These are phyloP conservation scores for Trachymyrmex septentrionalis DNA, from an alignment of 1,140 invertebrate genomes.

Conservation along the genomic window DNA sequence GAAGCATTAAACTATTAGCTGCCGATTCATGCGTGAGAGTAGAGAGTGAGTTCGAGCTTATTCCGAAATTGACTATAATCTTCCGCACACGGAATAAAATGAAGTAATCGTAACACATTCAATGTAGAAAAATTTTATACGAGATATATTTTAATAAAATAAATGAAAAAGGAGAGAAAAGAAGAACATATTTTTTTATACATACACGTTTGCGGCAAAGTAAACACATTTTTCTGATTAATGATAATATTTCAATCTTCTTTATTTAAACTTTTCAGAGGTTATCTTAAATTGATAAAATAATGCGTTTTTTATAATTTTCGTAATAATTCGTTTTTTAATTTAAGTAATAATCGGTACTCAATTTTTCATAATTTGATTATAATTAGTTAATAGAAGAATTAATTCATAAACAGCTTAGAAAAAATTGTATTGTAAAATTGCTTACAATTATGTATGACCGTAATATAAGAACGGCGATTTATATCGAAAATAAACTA, in stretches of 20 bases:
- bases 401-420: neutral
- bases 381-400: neutral
- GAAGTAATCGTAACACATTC: neutral
- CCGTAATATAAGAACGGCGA: neutral
- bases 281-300: neutral
- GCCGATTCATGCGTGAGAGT: slow-evolving; percentile 66
- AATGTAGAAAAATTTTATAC: neutral
- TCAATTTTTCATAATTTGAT: neutral
- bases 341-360: neutral
- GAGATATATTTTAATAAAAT: neutral
- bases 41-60: slow-evolving; percentile 42
- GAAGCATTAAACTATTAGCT: slow-evolving; percentile 76
- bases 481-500: neutral
- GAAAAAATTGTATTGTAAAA: neutral
- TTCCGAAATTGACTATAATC: slow-evolving; percentile 63
- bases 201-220: neutral
- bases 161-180: neutral
- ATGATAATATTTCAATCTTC: neutral
- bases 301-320: neutral
- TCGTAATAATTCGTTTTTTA: neutral
- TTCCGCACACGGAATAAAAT: slow-evolving; percentile 42
- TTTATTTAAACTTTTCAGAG: neutral
- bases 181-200: neutral
- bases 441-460: neutral
- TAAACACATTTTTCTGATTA: neutral